Evolutionary conservation across 2,888 invertebrate species (phyloP).

Genomic region (Agapostemon virescens): DNA sequence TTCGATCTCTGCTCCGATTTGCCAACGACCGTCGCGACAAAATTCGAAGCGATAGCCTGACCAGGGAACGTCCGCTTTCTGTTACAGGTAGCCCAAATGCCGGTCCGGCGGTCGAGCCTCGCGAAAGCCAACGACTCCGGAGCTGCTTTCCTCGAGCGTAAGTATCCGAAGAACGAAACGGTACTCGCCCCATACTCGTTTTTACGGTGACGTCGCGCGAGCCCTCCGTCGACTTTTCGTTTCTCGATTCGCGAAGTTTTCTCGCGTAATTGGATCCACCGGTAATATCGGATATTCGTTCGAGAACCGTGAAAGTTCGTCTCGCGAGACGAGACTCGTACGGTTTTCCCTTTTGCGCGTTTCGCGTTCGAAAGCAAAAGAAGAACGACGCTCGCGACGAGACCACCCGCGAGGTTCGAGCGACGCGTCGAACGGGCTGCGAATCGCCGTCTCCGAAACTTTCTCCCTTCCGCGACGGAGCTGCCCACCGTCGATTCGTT

Average conservation of each 20-base stretch:
- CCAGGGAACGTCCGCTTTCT: conserved; percentile 41
- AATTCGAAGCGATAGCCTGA: conserved; percentile 16
- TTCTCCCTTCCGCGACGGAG: background rate
- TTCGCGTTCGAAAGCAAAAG: background rate
- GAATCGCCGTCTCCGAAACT: background rate
- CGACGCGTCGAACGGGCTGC: background rate
- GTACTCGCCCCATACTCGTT: conserved; percentile 2
- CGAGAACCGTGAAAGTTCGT: background rate
- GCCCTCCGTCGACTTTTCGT: background rate
- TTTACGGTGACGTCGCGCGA: background rate
- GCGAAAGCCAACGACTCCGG: conserved; percentile 39
- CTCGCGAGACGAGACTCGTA: background rate
- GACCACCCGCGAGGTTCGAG: background rate
- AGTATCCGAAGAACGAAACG: conserved; percentile 49
- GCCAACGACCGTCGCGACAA: no score
- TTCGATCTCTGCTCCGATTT: background rate
- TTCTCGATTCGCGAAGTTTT: conserved; percentile 8
- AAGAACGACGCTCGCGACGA: background rate
- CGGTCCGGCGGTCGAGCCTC: conserved; percentile 48
- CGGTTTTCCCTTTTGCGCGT: background rate
- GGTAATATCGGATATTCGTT: conserved; percentile 18
- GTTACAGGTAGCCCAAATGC: conserved; percentile 66
- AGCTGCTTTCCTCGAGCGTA: conserved; percentile 53
- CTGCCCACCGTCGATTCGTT: background rate
- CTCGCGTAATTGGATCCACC: conserved; percentile 26